Percentiles rank a stretch among this genome's conserved stretches.
These are phyloP conservation scores for Reinhardtius hippoglossoides DNA, from an alignment of 2,113 vertebrate genomes.

Conservation along the genomic window DNA sequence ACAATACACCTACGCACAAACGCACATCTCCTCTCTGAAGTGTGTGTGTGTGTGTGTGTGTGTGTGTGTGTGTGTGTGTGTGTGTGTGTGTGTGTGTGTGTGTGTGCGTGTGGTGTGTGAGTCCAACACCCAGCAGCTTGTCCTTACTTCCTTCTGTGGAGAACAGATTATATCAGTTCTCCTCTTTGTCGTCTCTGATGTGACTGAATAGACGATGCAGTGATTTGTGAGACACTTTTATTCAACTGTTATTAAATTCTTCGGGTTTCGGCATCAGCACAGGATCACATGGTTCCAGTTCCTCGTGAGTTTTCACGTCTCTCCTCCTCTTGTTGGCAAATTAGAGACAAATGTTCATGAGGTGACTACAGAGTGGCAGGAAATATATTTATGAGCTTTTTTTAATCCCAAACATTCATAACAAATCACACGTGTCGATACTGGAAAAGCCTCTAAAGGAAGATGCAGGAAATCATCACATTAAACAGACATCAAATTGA, in stretches of 20 bases:
- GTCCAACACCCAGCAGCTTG: conserved; percentile 16
- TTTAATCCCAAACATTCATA: too few species aligned
- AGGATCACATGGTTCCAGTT: not conserved
- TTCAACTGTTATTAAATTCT: not conserved
- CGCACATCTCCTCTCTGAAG: conserved; percentile 29
- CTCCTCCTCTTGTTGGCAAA: not conserved
- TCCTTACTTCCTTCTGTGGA: conserved; percentile 40
- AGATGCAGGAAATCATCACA: too few species aligned
- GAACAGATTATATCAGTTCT: conserved; percentile 47
- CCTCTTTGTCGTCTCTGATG: conserved; percentile 17
- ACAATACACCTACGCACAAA: conserved; percentile 44
- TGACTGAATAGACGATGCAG: conserved; percentile 10
- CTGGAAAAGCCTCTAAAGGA: too few species aligned
- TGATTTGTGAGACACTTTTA: conserved; percentile 7
- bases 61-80: conserved; percentile 18
- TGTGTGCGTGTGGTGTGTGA: conserved; percentile 18
- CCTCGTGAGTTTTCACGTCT: not conserved
- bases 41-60: conserved; percentile 19
- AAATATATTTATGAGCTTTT: too few species aligned
- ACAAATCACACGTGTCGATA: too few species aligned
- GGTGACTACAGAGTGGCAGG: too few species aligned
- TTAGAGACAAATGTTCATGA: too few species aligned
- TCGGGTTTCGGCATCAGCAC: not conserved
- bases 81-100: conserved; percentile 23
- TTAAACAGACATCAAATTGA: too few species aligned